Conservation (phyloP, 2,888 invertebrate genomes). For the Rhagium mordax region DNA sequence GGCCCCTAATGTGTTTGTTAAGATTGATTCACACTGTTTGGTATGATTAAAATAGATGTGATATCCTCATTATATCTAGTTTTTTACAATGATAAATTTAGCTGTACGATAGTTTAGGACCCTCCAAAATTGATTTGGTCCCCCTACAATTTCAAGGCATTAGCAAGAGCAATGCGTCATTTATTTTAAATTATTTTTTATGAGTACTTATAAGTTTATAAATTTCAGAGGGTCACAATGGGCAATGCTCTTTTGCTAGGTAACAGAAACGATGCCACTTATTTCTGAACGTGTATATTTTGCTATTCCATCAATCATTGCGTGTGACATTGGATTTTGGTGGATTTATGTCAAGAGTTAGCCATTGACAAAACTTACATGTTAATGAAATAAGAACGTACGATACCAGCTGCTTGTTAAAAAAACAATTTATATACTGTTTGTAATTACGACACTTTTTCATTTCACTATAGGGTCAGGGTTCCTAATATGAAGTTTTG, state of each 20-base stretch:
- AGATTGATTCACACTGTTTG: conserved; percentile 3
- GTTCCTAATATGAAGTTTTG: too few species aligned
- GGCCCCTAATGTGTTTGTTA: too few species aligned
- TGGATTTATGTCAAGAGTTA: too few species aligned
- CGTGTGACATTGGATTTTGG: too few species aligned
- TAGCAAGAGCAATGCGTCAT: background rate
- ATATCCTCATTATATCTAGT: conserved; percentile 28
- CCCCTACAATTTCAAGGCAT: conserved; percentile 6
- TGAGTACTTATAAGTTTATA: background rate
- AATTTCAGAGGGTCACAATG: background rate
- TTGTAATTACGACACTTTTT: too few species aligned
- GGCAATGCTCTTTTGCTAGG: background rate
- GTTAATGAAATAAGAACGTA: too few species aligned
- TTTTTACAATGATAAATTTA: background rate
- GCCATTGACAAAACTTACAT: too few species aligned
- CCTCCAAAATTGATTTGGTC: conserved; percentile 23
- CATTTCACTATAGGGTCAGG: too few species aligned
- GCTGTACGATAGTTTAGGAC: background rate
- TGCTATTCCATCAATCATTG: too few species aligned
- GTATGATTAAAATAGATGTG: conserved; percentile 24
- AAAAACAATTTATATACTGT: too few species aligned
- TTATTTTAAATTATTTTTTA: conserved; percentile 8
- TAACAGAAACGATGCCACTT: background rate
- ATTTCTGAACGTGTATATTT: background rate
- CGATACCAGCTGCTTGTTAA: too few species aligned